Base-by-base conservation (phyloP, 2,113 vertebrate species). In the Laticauda colubrina region DNA sequence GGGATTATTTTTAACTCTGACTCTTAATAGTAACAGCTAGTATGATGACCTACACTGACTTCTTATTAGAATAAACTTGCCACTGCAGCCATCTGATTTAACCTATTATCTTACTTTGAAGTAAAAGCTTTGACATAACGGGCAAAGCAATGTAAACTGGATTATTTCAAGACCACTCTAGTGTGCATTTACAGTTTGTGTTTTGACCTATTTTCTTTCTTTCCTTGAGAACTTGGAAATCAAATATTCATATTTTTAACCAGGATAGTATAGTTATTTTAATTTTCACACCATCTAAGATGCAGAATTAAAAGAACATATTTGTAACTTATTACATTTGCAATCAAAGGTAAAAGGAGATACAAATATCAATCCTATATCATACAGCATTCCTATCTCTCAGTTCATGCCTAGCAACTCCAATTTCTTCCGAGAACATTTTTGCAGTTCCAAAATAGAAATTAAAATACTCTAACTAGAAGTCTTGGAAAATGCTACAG, bases 291-390 rank as follows among this genome's bases (percentile, higher is more conserved):
- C n/a, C 45, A 51, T 53, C 45, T 53, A n/a, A 34, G n/a, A 56
- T 39, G 18, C 9, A 89, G 18, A 55, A 26, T 39, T 43, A 23
- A 89, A 56, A 89, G 3, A 23, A 89, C 11, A 56, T 55, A 43
- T 23, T 39, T 43, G 20, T 53, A 48, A 45, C 14, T 87, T 87
- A 87, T 87, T 87, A 21, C 11, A 48, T 59, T 89, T 89, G 11
- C 9, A 57, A 57, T 24, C 23, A 23, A 23, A 57, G 18, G 34
- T 87, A 48, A 93, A 29, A 2, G 51, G 86, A 92, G 34, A 75
- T 23, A 0, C 0, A 0, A 0, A 23, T 89, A 3, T 3, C 18
- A 20, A 90, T 45, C 26, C 43, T 61, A 90, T 26, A 26, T 26
- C 7, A 92, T 43, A 85, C 0, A n/a, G 0, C 59, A 75, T 20